These are phyloP conservation scores for Semaprochilodus insignis DNA, from an alignment of 2,797 vertebrate genomes.

Conservation along the genomic window DNA sequence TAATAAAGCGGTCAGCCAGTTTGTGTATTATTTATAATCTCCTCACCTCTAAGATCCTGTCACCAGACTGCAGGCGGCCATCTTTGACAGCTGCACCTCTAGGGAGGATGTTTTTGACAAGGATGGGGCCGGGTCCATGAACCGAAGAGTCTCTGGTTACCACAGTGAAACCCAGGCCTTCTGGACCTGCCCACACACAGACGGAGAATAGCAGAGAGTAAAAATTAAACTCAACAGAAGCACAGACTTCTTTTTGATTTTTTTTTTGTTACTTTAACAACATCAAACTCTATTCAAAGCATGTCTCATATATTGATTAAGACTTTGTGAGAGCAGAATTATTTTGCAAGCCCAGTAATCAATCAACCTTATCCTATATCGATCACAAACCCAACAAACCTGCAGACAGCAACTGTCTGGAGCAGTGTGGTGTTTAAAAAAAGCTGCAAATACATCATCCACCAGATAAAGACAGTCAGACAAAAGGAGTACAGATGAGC, in stretches of 20 bases:
- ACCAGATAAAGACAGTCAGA: constrained; percentile 1
- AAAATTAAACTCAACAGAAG: neutral
- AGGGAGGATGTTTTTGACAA: constrained; percentile 97
- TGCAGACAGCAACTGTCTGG: constrained; percentile 26
- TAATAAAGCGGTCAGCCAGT: neutral
- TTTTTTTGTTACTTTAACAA: neutral
- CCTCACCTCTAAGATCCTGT: constrained; percentile 94
- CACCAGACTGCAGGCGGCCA: constrained; percentile 93
- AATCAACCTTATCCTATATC: constrained; percentile 30
- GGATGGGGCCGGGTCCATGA: constrained; percentile 93
- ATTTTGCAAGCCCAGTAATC: constrained; percentile 37
- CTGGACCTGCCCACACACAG: constrained; percentile 79
- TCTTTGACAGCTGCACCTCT: constrained; percentile 96
- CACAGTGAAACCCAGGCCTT: constrained; percentile 97
- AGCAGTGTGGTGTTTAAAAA: constrained; percentile 17
- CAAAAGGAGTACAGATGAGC: neutral
- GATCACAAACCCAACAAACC: constrained; percentile 26
- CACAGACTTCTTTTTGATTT: constrained; percentile 1
- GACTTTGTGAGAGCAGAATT: constrained; percentile 28
- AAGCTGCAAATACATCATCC: constrained; percentile 2
- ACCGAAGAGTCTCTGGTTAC: constrained; percentile 96
- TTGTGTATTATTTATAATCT: neutral
- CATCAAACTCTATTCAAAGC: constrained; percentile 23
- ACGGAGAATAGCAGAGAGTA: constrained; percentile 32
- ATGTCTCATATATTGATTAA: constrained; percentile 35